Evolutionary conservation across 1,140 invertebrate species (phyloP), one percentile per base, ranked within the genome.

Genomic region (Physella acuta): DNA sequence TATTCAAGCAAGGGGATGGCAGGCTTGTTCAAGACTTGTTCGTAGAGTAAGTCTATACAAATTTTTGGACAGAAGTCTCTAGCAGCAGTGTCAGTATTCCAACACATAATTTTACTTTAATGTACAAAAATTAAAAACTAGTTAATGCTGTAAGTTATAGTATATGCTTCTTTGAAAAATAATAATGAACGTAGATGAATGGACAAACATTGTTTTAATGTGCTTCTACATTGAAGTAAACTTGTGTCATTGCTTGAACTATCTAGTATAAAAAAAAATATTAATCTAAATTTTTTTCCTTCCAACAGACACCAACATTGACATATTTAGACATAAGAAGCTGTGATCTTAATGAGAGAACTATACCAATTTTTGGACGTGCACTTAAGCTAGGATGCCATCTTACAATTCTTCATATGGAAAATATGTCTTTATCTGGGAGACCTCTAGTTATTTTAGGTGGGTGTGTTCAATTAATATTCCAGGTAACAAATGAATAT

Each of bases 1-100:
- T 73, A 91, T 92, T 79, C 90, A 90, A 55, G 88, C 88, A 49
- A 84, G 92, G 58, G 92, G 92, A 1, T 95, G 93, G 93, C 90
- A 92, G 80, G 89, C 91, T 2, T 92, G 91, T 75, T 89, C 91
- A 26, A 87, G 90, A 68, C 91, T 93, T 88, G 88, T 94, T 59
- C 92, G 92, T 83, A 91, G 91, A 87, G 92, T 92, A 85, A 56
- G 73, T 67, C n/a, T 17, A n/a, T n/a, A n/a, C n/a, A n/a, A n/a
- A n/a, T n/a, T n/a, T n/a, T n/a, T n/a, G n/a, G n/a, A n/a, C n/a
- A n/a, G n/a, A n/a, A n/a, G n/a, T n/a, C n/a, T n/a, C n/a, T n/a
- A n/a, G n/a, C n/a, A n/a, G n/a, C n/a, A n/a, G n/a, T n/a, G n/a
- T n/a, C n/a, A n/a, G n/a, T n/a, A n/a, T n/a, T n/a, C n/a, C n/a